Evolutionary conservation across 2,113 vertebrate species (phyloP).

Genomic region (Leptosomus discolor): DNA sequence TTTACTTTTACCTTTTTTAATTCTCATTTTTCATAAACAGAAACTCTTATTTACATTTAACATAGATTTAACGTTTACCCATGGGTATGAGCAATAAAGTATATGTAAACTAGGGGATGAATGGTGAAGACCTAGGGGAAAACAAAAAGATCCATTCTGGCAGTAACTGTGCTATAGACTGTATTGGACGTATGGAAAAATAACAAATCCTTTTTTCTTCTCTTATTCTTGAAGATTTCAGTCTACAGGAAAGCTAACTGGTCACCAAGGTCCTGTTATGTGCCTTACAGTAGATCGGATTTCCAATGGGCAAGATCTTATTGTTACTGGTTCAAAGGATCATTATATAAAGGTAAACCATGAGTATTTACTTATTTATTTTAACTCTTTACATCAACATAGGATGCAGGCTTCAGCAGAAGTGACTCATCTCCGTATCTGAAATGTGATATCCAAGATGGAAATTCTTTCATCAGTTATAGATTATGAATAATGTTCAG

Average conservation of each 20-base stretch:
- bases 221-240: constrained; percentile 83
- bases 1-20: not conserved
- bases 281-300: constrained; percentile 89
- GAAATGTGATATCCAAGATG: not conserved
- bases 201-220: not conserved
- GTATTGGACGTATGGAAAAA: not conserved
- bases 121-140: not conserved
- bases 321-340: constrained; percentile 97
- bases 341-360: constrained; percentile 88
- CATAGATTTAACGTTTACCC: not conserved
- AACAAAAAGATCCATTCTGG: not conserved
- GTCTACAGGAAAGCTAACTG: constrained; percentile 93
- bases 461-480: not conserved
- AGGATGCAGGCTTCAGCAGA: not conserved
- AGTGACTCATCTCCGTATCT: not conserved
- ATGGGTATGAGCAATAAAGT: not conserved
- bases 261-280: constrained; percentile 92
- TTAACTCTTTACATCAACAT: not conserved
- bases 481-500: not conserved
- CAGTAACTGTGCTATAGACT: not conserved
- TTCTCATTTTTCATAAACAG: not conserved
- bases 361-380: not conserved
- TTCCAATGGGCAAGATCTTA: constrained; percentile 89
- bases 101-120: not conserved
- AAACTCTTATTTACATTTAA: not conserved